Evolutionary conservation across 2,888 invertebrate species (phyloP).

Genomic region (Drosophila formosana): DNA sequence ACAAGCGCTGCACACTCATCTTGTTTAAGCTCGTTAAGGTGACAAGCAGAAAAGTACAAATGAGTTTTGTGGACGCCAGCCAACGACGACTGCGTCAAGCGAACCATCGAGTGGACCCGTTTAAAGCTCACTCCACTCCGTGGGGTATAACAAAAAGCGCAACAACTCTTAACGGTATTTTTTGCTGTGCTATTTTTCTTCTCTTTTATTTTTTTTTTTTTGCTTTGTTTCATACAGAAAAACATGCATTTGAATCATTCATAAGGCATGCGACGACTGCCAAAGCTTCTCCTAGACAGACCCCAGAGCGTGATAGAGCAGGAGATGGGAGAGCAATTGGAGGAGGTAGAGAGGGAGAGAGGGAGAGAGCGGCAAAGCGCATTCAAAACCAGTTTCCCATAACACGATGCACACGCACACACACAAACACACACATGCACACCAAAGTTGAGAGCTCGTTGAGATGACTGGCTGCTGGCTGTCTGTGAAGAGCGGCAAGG

Average conservation of each 20-base stretch:
- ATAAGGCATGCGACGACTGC: constrained; percentile 77
- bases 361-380: constrained; percentile 16
- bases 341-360: constrained; percentile 7
- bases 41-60: constrained; percentile 8
- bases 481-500: not conserved
- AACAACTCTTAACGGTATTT: constrained; percentile 79
- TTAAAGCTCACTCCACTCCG: constrained; percentile 3
- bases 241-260: constrained; percentile 81
- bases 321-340: not conserved
- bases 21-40: not conserved
- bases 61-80: constrained; percentile 10
- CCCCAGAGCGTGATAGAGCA: constrained; percentile 1
- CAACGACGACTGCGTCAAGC: not conserved
- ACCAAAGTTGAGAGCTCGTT: constrained; percentile 42
- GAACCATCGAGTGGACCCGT: constrained; percentile 10
- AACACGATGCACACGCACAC: constrained; percentile 52
- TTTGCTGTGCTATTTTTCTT: constrained; percentile 25
- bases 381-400: constrained; percentile 69
- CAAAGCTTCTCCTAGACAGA: constrained; percentile 60
- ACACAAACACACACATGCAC: constrained; percentile 34
- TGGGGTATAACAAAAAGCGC: constrained; percentile 58
- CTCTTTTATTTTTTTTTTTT: constrained; percentile 33
- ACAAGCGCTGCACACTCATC: not conserved
- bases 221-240: constrained; percentile 54
- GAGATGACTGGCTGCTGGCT: constrained; percentile 24